A percentile compares a stretch with the other conserved stretches of the same genome.
phyloP scores from a whole-genome alignment of 2,888 invertebrate genomes.

The Amitus sp. region DNA sequence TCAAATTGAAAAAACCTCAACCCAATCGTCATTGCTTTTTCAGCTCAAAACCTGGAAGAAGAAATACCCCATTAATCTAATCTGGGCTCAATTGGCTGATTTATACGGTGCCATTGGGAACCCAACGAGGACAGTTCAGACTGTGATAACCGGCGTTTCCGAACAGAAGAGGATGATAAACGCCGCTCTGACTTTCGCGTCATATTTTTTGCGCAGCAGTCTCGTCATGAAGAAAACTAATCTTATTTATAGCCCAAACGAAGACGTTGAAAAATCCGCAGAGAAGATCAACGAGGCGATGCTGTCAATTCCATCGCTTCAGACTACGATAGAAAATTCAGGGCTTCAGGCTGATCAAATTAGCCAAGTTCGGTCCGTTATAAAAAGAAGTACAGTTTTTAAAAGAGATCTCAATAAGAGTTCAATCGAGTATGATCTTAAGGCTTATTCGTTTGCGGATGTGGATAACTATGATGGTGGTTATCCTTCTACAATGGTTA shows the following conservation, averaged over 20 bases:
- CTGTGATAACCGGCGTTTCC: constrained; percentile 77
- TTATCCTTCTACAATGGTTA: constrained; percentile 47
- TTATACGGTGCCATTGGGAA: constrained; percentile 86
- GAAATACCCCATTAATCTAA: constrained; percentile 83
- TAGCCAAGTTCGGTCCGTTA: constrained; percentile 9
- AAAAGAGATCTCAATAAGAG: constrained; percentile 51
- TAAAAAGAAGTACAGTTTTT: constrained; percentile 52
- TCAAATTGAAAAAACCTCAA: too few species aligned
- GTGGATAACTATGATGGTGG: constrained; percentile 23
- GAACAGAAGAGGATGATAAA: constrained; percentile 75
- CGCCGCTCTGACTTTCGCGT: constrained; percentile 79
- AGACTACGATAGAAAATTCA: constrained; percentile 19
- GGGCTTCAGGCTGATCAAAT: constrained; percentile 25
- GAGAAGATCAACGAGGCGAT: constrained; percentile 20
- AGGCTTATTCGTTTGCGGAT: too few species aligned
- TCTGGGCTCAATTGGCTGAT: constrained; percentile 91
- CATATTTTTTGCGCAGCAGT: constrained; percentile 80
- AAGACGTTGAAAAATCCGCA: constrained; percentile 54
- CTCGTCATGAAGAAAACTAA: constrained; percentile 53
- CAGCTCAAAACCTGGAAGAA: constrained; percentile 69
- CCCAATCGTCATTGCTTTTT: too few species aligned
- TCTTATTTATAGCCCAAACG: constrained; percentile 47
- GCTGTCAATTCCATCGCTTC: constrained; percentile 21
- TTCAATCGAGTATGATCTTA: constrained; percentile 1
- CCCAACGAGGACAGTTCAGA: constrained; percentile 81